A percentile compares a stretch with the other conserved stretches of the same genome.
Conservation (phyloP, 2,113 vertebrate species). For the Chitala chitala region DNA sequence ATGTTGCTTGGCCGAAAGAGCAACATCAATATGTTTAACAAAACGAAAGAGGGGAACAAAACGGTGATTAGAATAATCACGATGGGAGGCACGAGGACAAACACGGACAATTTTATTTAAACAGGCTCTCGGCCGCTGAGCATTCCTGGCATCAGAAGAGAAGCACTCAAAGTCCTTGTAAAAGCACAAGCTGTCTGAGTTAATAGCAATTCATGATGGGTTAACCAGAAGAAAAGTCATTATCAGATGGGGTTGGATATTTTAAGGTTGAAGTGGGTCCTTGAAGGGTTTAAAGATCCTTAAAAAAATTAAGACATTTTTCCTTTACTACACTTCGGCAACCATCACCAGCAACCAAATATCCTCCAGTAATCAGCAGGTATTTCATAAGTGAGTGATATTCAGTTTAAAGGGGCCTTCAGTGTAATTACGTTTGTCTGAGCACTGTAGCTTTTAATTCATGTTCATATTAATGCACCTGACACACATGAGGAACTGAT, state of each 20-base stretch:
- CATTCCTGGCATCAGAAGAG: background rate
- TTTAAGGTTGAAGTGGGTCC: background rate
- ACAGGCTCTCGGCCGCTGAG: background rate
- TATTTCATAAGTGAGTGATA: background rate
- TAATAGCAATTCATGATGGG: background rate
- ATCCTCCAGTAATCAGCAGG: background rate
- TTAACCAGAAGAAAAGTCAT: background rate
- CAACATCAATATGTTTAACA: background rate
- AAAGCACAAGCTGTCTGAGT: background rate
- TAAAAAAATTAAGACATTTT: too few species aligned
- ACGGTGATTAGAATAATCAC: conserved; percentile 10
- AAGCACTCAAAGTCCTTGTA: background rate
- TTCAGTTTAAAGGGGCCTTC: background rate
- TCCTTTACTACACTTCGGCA: background rate
- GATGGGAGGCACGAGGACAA: background rate
- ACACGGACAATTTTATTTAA: conserved; percentile 12
- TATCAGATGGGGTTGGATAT: too few species aligned
- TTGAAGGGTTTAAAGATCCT: background rate
- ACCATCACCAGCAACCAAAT: background rate
- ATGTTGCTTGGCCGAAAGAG: background rate
- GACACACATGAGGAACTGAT: too few species aligned
- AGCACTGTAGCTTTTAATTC: too few species aligned
- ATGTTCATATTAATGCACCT: background rate
- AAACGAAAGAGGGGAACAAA: background rate
- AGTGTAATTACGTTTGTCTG: background rate